A percentile compares a stretch with the other conserved stretches of the same genome.
phyloP scores from a whole-genome alignment of 2,888 invertebrate species.

The Lacanobia wlatinum region DNA sequence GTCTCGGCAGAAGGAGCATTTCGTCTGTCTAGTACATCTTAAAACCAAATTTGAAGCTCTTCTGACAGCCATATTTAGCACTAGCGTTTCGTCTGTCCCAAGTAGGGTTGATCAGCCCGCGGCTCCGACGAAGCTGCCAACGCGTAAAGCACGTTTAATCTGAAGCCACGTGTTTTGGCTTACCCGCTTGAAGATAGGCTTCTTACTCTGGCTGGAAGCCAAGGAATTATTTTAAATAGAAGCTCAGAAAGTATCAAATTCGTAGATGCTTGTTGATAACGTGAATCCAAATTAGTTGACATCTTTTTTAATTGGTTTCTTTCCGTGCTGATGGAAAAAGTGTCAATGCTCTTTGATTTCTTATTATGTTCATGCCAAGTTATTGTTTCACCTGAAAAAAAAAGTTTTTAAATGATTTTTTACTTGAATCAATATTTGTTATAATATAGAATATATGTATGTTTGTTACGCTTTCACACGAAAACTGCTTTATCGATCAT shows the following conservation, averaged over 20 bases:
- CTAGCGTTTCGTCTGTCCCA: neutral
- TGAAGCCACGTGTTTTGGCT: conserved; percentile 37
- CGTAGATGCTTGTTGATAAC: conserved; percentile 15
- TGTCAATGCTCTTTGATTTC: too few species aligned
- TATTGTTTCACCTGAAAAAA: too few species aligned
- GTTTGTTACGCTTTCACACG: too few species aligned
- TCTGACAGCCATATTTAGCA: neutral
- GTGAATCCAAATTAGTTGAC: neutral
- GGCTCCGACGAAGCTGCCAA: conserved; percentile 7
- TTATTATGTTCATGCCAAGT: too few species aligned
- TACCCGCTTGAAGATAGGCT: conserved; percentile 13
- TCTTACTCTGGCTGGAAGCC: conserved; percentile 43
- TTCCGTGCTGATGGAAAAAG: too few species aligned
- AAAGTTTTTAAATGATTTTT: too few species aligned
- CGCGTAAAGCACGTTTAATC: conserved; percentile 16
- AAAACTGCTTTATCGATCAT: too few species aligned
- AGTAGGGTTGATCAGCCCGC: conserved; percentile 1
- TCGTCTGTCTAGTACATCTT: too few species aligned
- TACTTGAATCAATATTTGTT: too few species aligned
- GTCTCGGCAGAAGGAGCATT: too few species aligned
- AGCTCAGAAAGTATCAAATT: conserved; percentile 5
- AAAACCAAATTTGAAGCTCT: neutral
- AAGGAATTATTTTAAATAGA: conserved; percentile 27
- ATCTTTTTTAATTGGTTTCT: too few species aligned
- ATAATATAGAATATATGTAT: too few species aligned